A percentile compares a stretch with the other conserved stretches of the same genome.
Conservation (phyloP, 2,113 vertebrate genomes). For the Semnornis frantzii region DNA sequence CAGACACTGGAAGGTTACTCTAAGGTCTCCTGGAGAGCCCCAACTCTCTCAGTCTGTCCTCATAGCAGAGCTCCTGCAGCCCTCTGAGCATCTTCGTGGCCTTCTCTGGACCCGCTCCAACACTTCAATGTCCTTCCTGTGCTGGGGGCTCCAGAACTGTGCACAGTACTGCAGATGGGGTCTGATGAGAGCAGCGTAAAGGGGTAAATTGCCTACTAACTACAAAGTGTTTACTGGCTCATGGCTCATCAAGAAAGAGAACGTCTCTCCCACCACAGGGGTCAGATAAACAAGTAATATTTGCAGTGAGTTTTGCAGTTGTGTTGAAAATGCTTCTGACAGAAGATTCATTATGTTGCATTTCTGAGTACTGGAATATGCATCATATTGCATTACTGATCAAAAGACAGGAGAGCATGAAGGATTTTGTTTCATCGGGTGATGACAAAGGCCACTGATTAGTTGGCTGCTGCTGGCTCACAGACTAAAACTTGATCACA, state of each 20-base stretch:
- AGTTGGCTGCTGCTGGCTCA: slow-evolving; percentile 24
- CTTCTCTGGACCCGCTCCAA: too few relatives aligned
- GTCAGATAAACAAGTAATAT: neutral
- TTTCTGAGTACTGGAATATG: slow-evolving; percentile 10
- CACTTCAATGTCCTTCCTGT: too few relatives aligned
- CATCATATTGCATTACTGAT: neutral
- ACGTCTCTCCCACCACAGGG: neutral
- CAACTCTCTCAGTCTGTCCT: too few relatives aligned
- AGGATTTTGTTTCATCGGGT: slow-evolving; percentile 52
- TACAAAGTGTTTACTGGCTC: neutral
- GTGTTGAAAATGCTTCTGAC: slow-evolving; percentile 26
- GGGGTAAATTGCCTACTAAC: too few relatives aligned
- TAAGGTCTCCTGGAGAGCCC: too few relatives aligned
- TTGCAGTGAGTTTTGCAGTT: neutral
- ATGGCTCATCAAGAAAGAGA: neutral
- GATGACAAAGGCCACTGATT: slow-evolving; percentile 28
- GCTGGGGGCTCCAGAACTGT: too few relatives aligned
- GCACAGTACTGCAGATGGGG: too few relatives aligned
- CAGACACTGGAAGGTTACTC: too few relatives aligned
- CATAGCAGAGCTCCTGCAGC: too few relatives aligned
- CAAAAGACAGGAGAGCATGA: slow-evolving; percentile 28
- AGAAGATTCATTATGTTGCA: neutral
- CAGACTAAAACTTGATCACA: slow-evolving; percentile 37
- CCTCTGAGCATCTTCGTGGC: too few relatives aligned
- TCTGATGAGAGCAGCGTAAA: too few relatives aligned